Evolutionary conservation across 1,140 invertebrate species (phyloP).

Genomic region (Pentalonia nigronervosa): DNA sequence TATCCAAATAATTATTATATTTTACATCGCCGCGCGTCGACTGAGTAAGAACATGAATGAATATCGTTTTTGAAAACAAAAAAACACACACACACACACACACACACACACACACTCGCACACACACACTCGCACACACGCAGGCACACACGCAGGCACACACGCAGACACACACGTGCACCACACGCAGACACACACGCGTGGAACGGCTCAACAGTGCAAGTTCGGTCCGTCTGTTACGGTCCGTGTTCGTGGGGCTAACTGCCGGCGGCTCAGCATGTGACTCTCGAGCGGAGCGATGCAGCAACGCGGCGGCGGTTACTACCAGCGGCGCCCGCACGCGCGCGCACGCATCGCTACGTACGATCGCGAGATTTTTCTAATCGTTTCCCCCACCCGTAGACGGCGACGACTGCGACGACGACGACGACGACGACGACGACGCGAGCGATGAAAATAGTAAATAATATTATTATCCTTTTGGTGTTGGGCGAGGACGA

Average conservation of each 20-base stretch:
- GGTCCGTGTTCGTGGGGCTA: slow-evolving; percentile 53
- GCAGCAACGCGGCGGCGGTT: not conserved
- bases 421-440: too few species aligned
- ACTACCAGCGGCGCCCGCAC: slow-evolving; percentile 32
- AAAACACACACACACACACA: not conserved
- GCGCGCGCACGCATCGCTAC: not conserved
- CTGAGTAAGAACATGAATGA: not conserved
- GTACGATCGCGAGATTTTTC: slow-evolving; percentile 28
- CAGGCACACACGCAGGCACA: not conserved
- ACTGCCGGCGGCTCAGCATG: slow-evolving; percentile 56
- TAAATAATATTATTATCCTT: too few species aligned
- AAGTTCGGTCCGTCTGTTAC: slow-evolving; percentile 24
- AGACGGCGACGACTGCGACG: too few species aligned
- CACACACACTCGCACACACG: not conserved
- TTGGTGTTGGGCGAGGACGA: too few species aligned
- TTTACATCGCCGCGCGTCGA: not conserved
- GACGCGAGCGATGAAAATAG: too few species aligned
- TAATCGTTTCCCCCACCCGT: not conserved
- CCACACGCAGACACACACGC: slow-evolving; percentile 37
- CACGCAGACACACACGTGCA: not conserved
- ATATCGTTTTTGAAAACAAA: not conserved
- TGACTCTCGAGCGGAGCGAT: slow-evolving; percentile 19
- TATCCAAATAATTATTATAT: not conserved
- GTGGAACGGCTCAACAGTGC: not conserved
- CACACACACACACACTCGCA: not conserved